Conservation (phyloP, 2,797 vertebrate genomes). For the Valencia hispanica region DNA sequence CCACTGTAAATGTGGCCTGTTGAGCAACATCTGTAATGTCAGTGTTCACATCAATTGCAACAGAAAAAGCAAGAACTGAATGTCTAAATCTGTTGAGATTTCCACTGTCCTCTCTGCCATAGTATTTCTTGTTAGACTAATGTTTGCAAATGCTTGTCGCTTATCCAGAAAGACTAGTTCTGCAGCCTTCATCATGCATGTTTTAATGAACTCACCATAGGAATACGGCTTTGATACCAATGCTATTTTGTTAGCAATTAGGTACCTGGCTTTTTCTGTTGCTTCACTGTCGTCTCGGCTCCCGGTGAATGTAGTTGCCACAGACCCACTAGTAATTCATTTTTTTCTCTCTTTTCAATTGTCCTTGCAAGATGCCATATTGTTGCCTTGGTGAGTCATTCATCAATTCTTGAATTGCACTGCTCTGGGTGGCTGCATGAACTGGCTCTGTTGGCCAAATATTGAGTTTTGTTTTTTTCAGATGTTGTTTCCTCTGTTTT, state of each 20-base stretch:
- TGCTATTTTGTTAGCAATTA: slow-evolving; percentile 7
- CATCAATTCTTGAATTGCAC: too few species aligned
- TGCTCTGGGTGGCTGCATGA: too few species aligned
- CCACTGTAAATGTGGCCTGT: too few species aligned
- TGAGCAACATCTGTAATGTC: too few species aligned
- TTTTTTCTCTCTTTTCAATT: neutral
- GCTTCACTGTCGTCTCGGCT: neutral
- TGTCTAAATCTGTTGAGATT: neutral
- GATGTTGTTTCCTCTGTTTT: too few species aligned
- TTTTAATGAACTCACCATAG: neutral
- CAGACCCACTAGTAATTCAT: neutral
- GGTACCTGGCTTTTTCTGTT: slow-evolving; percentile 12
- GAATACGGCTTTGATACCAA: slow-evolving; percentile 18
- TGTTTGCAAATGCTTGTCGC: too few species aligned
- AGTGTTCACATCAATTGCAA: too few species aligned
- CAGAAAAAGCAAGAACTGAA: neutral
- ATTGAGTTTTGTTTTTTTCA: too few species aligned
- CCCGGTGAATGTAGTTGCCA: neutral
- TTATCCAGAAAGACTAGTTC: too few species aligned
- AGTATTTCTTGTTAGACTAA: too few species aligned
- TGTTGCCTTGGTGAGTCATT: neutral
- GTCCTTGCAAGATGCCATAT: neutral
- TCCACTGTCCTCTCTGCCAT: too few species aligned
- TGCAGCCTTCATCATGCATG: neutral
- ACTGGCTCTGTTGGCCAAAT: too few species aligned